Evolutionary conservation across 2,797 vertebrate species (phyloP).

Genomic region (Momotus momota): DNA sequence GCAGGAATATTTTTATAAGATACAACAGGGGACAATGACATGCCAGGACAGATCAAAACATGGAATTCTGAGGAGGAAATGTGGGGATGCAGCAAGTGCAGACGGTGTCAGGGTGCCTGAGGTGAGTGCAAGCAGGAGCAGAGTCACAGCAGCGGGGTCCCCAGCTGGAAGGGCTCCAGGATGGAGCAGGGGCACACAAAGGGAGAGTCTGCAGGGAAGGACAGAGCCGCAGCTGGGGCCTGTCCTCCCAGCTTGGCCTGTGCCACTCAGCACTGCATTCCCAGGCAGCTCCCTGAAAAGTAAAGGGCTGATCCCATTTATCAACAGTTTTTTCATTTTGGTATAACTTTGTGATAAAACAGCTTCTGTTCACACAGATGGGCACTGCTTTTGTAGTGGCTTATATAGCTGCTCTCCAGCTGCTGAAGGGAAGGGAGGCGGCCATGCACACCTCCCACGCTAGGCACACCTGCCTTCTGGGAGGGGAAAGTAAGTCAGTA

Average conservation of each 20-base stretch:
- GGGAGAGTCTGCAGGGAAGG: neutral
- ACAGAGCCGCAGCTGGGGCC: neutral
- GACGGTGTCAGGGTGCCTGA: fast-evolving
- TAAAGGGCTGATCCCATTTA: neutral
- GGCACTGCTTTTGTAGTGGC: neutral
- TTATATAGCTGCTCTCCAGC: neutral
- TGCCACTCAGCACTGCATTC: fast-evolving
- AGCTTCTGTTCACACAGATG: neutral
- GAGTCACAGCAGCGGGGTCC: fast-evolving
- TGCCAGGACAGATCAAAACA: neutral
- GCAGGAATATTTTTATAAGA: neutral
- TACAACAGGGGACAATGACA: neutral
- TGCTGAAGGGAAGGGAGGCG: neutral
- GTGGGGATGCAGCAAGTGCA: neutral
- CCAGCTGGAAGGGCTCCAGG: neutral
- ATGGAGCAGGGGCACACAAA: neutral
- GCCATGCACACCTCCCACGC: no score
- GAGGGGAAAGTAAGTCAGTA: neutral
- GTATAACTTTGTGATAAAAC: neutral
- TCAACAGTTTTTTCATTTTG: neutral
- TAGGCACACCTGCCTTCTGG: neutral
- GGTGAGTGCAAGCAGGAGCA: neutral
- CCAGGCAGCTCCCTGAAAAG: neutral
- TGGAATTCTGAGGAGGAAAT: neutral
- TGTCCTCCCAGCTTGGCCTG: neutral